Base-by-base conservation (phyloP, 2,888 invertebrate species). In the Mellilla xanthometata region DNA sequence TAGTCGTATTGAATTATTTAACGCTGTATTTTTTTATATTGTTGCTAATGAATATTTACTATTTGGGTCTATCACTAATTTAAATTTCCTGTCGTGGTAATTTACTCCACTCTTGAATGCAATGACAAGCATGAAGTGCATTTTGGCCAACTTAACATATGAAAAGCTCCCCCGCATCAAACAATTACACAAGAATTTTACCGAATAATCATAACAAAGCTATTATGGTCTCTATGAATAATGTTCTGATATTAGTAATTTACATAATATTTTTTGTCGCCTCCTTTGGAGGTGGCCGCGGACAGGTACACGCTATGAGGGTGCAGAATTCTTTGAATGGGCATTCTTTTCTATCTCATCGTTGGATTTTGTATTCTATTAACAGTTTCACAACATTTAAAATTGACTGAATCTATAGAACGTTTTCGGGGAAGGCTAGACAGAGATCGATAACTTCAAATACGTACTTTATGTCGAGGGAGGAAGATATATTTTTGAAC, bases 311-410 rank as follows among this genome's bases (percentile, higher is more conserved):
- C 58, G 76, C 75, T 85, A 82, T 86, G 88, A 88, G 87, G 88
- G 79, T 88, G 89, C 88, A 88, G 86, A 87, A 88, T 88, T 89
- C 82, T 72, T 81, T 88, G 85, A 88, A 88, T 87, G 87, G 75
- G 71, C 71, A 69, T 76, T 74, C 65, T 66, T 63, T 56, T 67
- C 52, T 19, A 22, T 2, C 7, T 6, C 3, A 12, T 12, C 45
- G 35, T 35, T 45, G 49, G 24, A 71, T 45, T 64, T 34, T 62
- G 36, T 28, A 52, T 52, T 67, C 39, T 76, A 46, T 5, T 1
- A 0, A 0, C 23, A 40, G 30, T 11, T 35, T 12, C 28, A 46
- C 49, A 72, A 51, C 60, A 31, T 52, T 56, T 50, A 64, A 54
- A 52, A 33, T 54, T 36, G 45, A 40, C 39, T 49, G 49, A 8